Evolutionary conservation across 2,113 vertebrate genomes (phyloP), one percentile per base, ranked within the genome.

Genomic region (Tor tambroides): DNA sequence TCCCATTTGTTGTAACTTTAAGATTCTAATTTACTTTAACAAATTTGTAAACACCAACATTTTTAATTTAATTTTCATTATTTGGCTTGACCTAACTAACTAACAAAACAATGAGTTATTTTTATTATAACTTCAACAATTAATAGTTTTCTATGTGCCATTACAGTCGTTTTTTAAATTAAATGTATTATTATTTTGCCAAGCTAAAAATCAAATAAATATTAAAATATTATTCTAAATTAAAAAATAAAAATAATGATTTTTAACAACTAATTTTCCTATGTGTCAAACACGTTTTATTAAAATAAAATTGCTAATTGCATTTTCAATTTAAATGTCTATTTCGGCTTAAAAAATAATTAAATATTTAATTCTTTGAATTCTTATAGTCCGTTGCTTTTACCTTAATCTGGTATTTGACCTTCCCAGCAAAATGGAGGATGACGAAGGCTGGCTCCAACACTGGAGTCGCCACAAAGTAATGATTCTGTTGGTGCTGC

Each of bases 381-480:
- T 51, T 59, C 35, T 38, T 8, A 8, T 49, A 0, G 6, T 49
- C 41, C 12, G 49, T 35, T 11, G n/a, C 43, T 32, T 35, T 0
- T 90, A 99, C 98, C 96, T 98, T 98, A 86, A 99, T 97, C 92
- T 99, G 97, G 88, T 99, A 99, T 87, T 99, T 99, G 77, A 99
- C 98, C 90, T 95, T 97, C 26, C 98, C 98, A 0, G 98, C 98
- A 81, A 99, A 99, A 93, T 99, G 98, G 83, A 93, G 96, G 87
- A 99, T 99, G 91, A 99, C 96, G 49, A 99, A 99, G 0, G 98
- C 98, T 0, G 98, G 98, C 86, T 99, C 98, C 97, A 97, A 95
- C 88, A 99, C 97, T 0, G 98, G 96, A 0, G 98, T 99, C 88
- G 95, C 94, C 0, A 99, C 95, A 94, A 99, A 99, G 90, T 97